Base-by-base conservation (phyloP, 1,140 invertebrate genomes). In the Zaprionus ghesquierei region DNA sequence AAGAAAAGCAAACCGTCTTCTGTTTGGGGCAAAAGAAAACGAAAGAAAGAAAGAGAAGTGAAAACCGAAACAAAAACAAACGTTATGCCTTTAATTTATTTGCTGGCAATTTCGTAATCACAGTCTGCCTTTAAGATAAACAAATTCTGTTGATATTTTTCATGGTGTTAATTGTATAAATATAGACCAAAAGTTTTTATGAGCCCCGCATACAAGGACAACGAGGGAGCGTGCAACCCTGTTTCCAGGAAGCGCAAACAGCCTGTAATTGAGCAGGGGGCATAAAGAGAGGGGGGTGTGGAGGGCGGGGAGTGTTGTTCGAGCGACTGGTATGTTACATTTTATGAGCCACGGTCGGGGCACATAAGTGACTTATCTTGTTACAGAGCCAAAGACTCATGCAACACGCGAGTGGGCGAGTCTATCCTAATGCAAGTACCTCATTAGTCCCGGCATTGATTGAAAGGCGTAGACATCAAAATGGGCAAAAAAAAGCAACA, bases 171-270 rank as follows among this genome's bases (percentile, higher is more conserved):
- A 86, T 86, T 86, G 84, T 87, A 86, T 87, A 86, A 86, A 86
- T 82, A 86, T 87, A 82, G 82, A 71, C 70, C 74, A 73, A 86
- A 86, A 87, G 75, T 87, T 87, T 86, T 87, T 87, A 86, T 87
- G 75, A 78, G 64, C n/a, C n/a, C n/a, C n/a, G n/a, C n/a, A n/a
- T n/a, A n/a, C n/a, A n/a, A 58, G 79, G 61, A n/a, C n/a, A n/a
- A n/a, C n/a, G n/a, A n/a, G n/a, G n/a, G n/a, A n/a, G n/a, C n/a
- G n/a, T n/a, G n/a, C 81, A 81, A 86, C 81, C 81, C 81, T 86
- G 69, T 50, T 78, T 71, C 54, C 69, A 60, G 69, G 74, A 70
- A 81, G 58, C 69, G 18, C 77, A 86, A 65, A 72, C 49, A 70
- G 68, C 54, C 59, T 80, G 79, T 87, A 86, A 87, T 86, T 86